These are phyloP conservation scores for Apus apus DNA, from an alignment of 2,113 vertebrate genomes.

Conservation along the genomic window DNA sequence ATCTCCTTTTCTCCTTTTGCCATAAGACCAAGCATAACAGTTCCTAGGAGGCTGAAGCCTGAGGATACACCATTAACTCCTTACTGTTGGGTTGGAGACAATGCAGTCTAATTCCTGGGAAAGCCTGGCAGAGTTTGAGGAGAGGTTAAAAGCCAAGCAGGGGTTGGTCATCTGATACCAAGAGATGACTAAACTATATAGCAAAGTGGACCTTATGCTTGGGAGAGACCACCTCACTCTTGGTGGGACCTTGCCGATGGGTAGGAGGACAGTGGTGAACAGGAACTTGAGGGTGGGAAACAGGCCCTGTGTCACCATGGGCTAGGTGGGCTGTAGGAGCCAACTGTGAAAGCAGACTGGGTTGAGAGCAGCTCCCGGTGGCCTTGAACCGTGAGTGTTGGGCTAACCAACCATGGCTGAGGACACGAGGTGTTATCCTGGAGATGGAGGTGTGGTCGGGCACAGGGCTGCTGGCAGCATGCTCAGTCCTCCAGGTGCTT, in stretches of 20 bases:
- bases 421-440: background rate
- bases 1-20: background rate
- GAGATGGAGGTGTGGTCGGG: background rate
- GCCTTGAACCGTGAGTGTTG: background rate
- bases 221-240: background rate
- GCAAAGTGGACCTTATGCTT: background rate
- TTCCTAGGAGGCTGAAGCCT: background rate
- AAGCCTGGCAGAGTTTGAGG: background rate
- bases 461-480: fast-evolving
- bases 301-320: background rate
- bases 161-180: background rate
- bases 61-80: fast-evolving
- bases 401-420: background rate
- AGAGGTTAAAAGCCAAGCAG: background rate
- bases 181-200: background rate
- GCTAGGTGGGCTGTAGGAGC: background rate
- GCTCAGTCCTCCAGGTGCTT: background rate
- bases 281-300: background rate
- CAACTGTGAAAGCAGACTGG: background rate
- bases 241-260: background rate
- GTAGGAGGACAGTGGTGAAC: background rate
- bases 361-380: background rate
- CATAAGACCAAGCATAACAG: fast-evolving
- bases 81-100: background rate
- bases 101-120: background rate